Base-by-base conservation (phyloP, 2,888 invertebrate genomes). In the Temnothorax unifasciatus region DNA sequence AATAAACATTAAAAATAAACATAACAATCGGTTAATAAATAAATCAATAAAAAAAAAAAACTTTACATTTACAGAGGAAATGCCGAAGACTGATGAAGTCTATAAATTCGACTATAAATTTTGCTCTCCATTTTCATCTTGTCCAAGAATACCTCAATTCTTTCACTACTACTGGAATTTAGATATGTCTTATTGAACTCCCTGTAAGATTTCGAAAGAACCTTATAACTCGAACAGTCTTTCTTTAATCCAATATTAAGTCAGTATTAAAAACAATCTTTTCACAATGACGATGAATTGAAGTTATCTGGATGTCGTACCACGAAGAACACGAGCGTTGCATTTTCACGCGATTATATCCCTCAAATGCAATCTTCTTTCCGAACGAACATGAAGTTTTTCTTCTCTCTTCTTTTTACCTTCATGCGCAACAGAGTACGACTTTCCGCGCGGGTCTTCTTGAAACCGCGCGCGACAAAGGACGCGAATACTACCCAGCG, bases 401-500 rank as follows among this genome's bases (percentile, higher is more conserved):
- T 38, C 13, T 44, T n/a, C 44, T 61, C 57, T 61, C 18, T 18
- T 38, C n/a, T 38, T 47, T 34, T 2, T 47, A 34, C 38, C 57
- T 29, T 71, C 21, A 54, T 50, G 75, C 71, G 82, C 64, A 86
- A 86, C 63, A 64, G 76, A 64, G 61, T 73, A 83, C 59, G 57
- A 52, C 59, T 59, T 77, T 66, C 21, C 63, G 25, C 57, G 74
- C 71, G 82, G 64, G 64, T 50, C 52, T 74, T 76, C 74, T 84
- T 85, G 38, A 47, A 71, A 83, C 68, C 75, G 81, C 61, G 83
- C 87, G 81, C 84, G 77, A 84, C 83, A 85, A 86, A 81, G 75
- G 52, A 75, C 82, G 75, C 83, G 82, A 87, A 87, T 85, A 84
- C 90, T 90, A 94, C 90, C 95, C 95, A 94, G 94, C 95, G 94